Evolutionary conservation across 2,888 invertebrate species (phyloP).

Genomic region (Drosophila peninsularis): DNA sequence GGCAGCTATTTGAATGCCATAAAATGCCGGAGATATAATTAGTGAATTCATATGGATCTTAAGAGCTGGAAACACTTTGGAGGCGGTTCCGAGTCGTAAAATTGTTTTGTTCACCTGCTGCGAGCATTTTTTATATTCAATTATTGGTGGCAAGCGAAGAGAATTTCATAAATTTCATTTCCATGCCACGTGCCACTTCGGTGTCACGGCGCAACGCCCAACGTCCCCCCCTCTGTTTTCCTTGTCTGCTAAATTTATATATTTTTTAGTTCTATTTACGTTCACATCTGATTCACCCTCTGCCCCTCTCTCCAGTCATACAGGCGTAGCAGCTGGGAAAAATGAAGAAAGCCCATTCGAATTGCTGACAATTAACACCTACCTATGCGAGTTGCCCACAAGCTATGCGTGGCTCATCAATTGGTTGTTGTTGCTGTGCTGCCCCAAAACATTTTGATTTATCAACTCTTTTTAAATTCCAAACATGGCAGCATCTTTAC

Average conservation of each 20-base stretch:
- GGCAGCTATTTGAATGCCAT: constrained; percentile 72
- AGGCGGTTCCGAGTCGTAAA: constrained; percentile 52
- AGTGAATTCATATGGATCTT: constrained; percentile 16
- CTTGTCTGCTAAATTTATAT: constrained; percentile 13
- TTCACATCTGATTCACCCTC: constrained; percentile 2
- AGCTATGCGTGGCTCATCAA: constrained; percentile 35
- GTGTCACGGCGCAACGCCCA: constrained; percentile 34
- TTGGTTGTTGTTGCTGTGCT: constrained; percentile 17
- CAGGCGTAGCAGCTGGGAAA: constrained; percentile 6
- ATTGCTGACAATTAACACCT: constrained; percentile 74
- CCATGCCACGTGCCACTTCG: constrained; percentile 50
- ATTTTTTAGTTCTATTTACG: constrained; percentile 17
- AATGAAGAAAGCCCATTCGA: constrained; percentile 33
- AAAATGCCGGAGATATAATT: constrained; percentile 49
- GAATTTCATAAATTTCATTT: constrained; percentile 66
- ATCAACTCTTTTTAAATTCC: constrained; percentile 79
- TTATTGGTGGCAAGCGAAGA: constrained; percentile 27
- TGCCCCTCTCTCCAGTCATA: too few relatives aligned
- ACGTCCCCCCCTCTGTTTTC: constrained; percentile 1
- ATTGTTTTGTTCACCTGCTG: constrained; percentile 81
- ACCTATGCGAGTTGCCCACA: constrained; percentile 19
- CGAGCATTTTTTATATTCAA: constrained; percentile 73
- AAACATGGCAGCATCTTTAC: constrained; percentile 69
- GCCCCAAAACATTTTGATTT: constrained; percentile 73
- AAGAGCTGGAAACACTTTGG: constrained; percentile 13